Evolutionary conservation across 2,888 invertebrate species (phyloP).

Genomic region (Odontocerum albicorne): DNA sequence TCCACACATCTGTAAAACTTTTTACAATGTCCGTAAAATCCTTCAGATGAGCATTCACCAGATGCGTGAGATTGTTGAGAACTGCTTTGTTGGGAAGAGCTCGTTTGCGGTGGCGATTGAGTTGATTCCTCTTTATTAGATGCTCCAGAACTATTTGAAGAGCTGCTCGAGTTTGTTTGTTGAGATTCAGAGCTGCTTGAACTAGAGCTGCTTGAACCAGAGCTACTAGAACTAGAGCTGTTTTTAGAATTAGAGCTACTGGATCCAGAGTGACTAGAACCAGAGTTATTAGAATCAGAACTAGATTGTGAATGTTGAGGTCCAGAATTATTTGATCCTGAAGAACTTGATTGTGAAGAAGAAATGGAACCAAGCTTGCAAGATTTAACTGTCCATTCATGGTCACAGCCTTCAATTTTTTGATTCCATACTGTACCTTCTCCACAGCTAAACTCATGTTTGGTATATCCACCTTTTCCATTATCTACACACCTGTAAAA

Average conservation of each 20-base stretch:
- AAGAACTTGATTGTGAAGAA: background rate
- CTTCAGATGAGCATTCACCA: background rate
- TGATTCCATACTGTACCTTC: slow-evolving; percentile 72
- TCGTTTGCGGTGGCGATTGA: background rate
- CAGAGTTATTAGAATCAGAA: slow-evolving; percentile 22
- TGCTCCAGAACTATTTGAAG: background rate
- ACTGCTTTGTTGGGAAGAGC: background rate
- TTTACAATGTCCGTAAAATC: background rate
- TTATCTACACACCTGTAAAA: slow-evolving; percentile 76
- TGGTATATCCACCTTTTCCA: slow-evolving; percentile 60
- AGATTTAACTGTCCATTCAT: slow-evolving; percentile 62
- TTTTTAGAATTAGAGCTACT: slow-evolving; percentile 18
- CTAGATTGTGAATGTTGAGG: background rate
- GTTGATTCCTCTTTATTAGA: background rate
- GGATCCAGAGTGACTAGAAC: slow-evolving; percentile 4
- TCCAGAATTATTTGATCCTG: too few relatives aligned
- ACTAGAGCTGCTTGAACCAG: slow-evolving; percentile 16
- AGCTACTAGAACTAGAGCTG: slow-evolving; percentile 11
- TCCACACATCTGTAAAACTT: slow-evolving; percentile 51
- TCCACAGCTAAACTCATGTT: slow-evolving; percentile 71
- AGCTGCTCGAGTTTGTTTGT: background rate
- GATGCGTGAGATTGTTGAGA: slow-evolving; percentile 9
- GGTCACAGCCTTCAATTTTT: slow-evolving; percentile 62
- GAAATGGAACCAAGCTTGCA: slow-evolving; percentile 40
- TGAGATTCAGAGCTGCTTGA: too few relatives aligned